These are phyloP conservation scores for Phyllostomus discolor DNA, from an alignment of 2,113 vertebrate species.

Conservation along the genomic window DNA sequence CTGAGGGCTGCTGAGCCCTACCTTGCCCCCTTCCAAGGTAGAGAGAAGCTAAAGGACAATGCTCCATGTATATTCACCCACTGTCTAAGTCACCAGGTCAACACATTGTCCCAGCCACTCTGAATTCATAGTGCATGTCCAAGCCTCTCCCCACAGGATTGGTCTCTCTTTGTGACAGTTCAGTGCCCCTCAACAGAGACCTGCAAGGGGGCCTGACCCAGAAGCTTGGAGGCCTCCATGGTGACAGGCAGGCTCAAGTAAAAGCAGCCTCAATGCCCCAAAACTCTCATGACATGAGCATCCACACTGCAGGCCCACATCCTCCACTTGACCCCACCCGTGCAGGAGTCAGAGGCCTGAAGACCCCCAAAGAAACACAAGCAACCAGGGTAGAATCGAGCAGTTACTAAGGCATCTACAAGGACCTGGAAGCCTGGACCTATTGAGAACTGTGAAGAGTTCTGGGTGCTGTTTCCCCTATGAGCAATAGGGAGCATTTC, in stretches of 20 bases:
- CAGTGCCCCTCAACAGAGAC: background rate
- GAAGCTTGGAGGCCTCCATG: background rate
- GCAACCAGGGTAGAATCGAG: background rate
- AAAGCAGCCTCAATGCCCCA: background rate
- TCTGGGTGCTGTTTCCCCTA: background rate
- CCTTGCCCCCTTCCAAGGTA: background rate
- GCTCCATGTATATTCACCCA: background rate
- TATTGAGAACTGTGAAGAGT: background rate
- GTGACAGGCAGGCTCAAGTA: background rate
- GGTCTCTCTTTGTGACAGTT: background rate
- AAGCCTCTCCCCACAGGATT: background rate
- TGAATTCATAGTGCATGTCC: background rate
- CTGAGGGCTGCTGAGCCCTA: background rate
- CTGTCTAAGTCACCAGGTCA: background rate
- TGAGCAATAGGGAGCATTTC: background rate
- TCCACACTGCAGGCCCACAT: background rate
- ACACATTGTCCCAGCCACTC: background rate
- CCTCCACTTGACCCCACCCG: background rate
- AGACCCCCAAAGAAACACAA: background rate
- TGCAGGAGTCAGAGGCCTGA: background rate
- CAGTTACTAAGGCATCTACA: background rate
- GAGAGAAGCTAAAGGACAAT: background rate
- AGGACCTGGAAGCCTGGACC: background rate
- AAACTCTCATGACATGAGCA: background rate
- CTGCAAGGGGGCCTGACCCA: background rate